These are phyloP conservation scores for Hycleus phaleratus DNA, from an alignment of 1,140 invertebrate species.

Conservation along the genomic window DNA sequence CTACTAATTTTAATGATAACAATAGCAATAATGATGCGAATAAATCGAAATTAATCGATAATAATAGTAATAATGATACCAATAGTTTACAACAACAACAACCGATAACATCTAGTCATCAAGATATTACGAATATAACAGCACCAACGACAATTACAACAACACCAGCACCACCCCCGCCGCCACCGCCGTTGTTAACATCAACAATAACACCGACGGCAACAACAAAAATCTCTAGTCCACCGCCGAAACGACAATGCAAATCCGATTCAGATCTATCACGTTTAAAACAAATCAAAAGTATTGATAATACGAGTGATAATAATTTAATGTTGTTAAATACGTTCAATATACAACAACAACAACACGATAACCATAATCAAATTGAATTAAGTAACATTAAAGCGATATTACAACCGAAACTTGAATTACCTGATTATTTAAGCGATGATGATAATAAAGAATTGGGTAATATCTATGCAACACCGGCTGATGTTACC, in stretches of 20 bases:
- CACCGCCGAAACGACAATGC: slow-evolving; percentile 28
- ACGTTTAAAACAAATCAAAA: slow-evolving; percentile 17
- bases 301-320: slow-evolving; percentile 8
- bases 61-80: slow-evolving; percentile 23
- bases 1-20: slow-evolving; percentile 17
- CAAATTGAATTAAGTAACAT: slow-evolving; percentile 18
- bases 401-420: slow-evolving; percentile 37
- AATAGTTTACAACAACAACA: slow-evolving; percentile 25
- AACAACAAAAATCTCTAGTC: slow-evolving; percentile 14
- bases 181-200: slow-evolving; percentile 13
- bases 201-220: too few species aligned
- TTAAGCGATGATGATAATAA: slow-evolving; percentile 43
- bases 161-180: too few species aligned
- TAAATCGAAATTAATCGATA: slow-evolving; percentile 18
- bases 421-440: slow-evolving; percentile 53
- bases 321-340: slow-evolving; percentile 23
- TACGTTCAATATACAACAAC: slow-evolving; percentile 26
- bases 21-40: not conserved
- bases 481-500: slow-evolving; percentile 16
- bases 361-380: slow-evolving; percentile 12
- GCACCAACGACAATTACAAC: too few species aligned
- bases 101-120: slow-evolving; percentile 35
- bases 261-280: slow-evolving; percentile 29
- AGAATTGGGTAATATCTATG: slow-evolving; percentile 27
- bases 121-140: slow-evolving; percentile 25